Conservation (phyloP, 2,113 vertebrate species). For the Cyanoliseus patagonus region DNA sequence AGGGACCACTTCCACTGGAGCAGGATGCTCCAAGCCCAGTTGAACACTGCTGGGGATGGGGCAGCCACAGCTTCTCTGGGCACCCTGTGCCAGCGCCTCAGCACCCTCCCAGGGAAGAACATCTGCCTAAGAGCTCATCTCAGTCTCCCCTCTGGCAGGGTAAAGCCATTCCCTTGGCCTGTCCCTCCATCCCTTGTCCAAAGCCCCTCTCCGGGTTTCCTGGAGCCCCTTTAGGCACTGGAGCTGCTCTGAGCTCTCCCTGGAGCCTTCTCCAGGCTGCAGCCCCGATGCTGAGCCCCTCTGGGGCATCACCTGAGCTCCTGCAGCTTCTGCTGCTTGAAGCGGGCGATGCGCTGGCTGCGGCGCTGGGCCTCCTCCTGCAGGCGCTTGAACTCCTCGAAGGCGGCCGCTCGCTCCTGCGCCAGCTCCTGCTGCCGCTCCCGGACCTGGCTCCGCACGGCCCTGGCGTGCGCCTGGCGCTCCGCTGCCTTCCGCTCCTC, state of each 20-base stretch:
- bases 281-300: too few relatives aligned
- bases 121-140: too few relatives aligned
- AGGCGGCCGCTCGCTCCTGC: conserved; percentile 59
- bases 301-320: conserved; percentile 80
- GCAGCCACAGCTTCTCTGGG: neutral
- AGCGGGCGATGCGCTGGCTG: conserved; percentile 70
- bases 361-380: conserved; percentile 75
- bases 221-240: too few relatives aligned
- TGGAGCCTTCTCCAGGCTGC: too few relatives aligned
- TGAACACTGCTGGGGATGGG: neutral
- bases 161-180: too few relatives aligned
- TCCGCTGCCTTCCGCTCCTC: conserved; percentile 20
- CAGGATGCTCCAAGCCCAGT: neutral
- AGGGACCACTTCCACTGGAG: neutral
- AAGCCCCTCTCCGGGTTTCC: too few relatives aligned
- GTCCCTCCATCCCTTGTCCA: too few relatives aligned
- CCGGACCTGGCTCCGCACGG: conserved; percentile 80
- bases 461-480: conserved; percentile 38
- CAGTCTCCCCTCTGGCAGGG: too few relatives aligned
- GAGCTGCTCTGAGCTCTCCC: too few relatives aligned
- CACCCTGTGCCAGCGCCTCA: too few relatives aligned
- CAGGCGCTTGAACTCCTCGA: conserved; percentile 76
- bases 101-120: too few relatives aligned
- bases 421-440: conserved; percentile 75
- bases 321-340: conserved; percentile 83